Conservation (phyloP, 2,888 invertebrate genomes). For the Selenia dentaria region DNA sequence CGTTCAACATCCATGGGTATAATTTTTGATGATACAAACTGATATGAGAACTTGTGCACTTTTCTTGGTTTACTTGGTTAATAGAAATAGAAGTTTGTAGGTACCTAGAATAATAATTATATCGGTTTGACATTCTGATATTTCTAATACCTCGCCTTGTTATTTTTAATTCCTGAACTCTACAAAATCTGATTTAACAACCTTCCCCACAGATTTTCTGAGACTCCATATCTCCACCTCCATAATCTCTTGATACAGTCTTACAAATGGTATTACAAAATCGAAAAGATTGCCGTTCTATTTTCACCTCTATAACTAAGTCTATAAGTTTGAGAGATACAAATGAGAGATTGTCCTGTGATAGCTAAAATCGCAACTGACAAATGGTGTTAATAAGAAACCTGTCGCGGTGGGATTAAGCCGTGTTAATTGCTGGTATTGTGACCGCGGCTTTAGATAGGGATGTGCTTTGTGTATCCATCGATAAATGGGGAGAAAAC, state of each 20-base stretch:
- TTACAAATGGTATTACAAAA: slow-evolving; percentile 6
- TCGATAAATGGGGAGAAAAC: too few relatives aligned
- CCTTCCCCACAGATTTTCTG: not conserved
- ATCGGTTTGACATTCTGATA: too few relatives aligned
- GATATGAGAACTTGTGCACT: too few relatives aligned
- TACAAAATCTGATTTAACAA: not conserved
- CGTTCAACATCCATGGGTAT: too few relatives aligned
- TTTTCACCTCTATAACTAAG: not conserved
- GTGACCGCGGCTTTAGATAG: slow-evolving; percentile 45
- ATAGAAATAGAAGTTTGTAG: too few relatives aligned
- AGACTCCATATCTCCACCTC: too few relatives aligned
- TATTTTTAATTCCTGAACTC: not conserved
- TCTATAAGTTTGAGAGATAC: slow-evolving; percentile 13
- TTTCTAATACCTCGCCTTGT: too few relatives aligned
- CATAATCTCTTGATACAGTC: slow-evolving; percentile 12
- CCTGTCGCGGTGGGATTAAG: slow-evolving; percentile 77
- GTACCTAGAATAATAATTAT: too few relatives aligned
- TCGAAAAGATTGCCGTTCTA: not conserved
- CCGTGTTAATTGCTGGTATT: slow-evolving; percentile 73
- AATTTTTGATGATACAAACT: too few relatives aligned
- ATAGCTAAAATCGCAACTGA: slow-evolving; percentile 48
- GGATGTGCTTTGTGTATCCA: slow-evolving; percentile 37
- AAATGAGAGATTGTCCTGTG: slow-evolving; percentile 35
- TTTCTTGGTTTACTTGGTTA: too few relatives aligned
- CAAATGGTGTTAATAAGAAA: slow-evolving; percentile 83